Evolutionary conservation across 2,113 vertebrate genomes (phyloP), one percentile per base, ranked within the genome.

Genomic region (Callospermophilus lateralis): DNA sequence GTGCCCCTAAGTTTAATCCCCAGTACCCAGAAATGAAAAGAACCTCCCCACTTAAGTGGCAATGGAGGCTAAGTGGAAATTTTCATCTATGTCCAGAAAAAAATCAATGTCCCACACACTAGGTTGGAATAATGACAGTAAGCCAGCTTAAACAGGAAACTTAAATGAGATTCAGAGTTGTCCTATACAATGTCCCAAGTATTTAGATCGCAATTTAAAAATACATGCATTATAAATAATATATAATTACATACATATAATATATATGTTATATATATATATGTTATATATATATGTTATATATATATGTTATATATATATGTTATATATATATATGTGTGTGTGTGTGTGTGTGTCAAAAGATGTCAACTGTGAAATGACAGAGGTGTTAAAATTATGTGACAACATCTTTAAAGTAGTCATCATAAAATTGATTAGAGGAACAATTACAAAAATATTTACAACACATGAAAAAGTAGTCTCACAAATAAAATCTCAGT

Each of bases 21-120:
- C 3, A 2, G 12, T 51, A 51, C 48, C 12, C 12, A 51, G 12
- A 51, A 51, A 51, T 12, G 12, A 51, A 51, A 51, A 51, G 48
- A 51, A 51, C 3, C 48, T 51, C 48, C 10, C 48, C 48, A 51
- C 48, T 51, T 51, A 51, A 13, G 48, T 51, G 13, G 13, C 48
- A 51, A 2, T 22, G 51, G 30, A 84, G 12, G 20, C 16, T 72
- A 30, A 42, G 9, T 32, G 13, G 24, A 93, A 24, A 90, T 76
- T 26, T 4, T 45, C 74, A 10, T 39, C 17, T 28, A 28, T 2
- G 4, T 6, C 16, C 53, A 30, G 32, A 65, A 13, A 22, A 37
- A 17, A 48, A 7, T 0, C 1, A 84, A 61, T 45, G 9, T 34
- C 0, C 37, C 2, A 4, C 19, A 28, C 15, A 32, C 7, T 10